Base-by-base conservation (phyloP, 2,888 invertebrate genomes). In the Shargacucullia verbasci region DNA sequence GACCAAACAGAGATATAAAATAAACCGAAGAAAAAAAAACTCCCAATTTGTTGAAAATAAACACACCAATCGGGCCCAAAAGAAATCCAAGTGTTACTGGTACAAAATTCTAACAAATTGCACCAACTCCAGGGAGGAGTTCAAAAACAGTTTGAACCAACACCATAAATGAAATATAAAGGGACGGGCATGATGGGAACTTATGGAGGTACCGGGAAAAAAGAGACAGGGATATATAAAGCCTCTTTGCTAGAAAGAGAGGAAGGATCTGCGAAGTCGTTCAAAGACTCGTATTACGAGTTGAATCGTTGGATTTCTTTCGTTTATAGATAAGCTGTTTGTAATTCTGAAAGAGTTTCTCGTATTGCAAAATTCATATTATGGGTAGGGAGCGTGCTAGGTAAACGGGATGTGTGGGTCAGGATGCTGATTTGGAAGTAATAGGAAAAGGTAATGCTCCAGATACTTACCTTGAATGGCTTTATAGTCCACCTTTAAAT, bases 121-220 rank as follows among this genome's bases (percentile, higher is more conserved):
- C 74, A 69, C 59, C 56, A 73, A 63, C 66, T 68, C 59, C 48
- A 33, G 69, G 65, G 59, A 73, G 60, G 72, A 73, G 76, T 81
- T 80, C 70, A 69, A 76, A 80, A 79, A 81, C 79, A 78, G 77
- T 81, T 81, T 76, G 66, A 57, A 75, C 72, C 69, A 52, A 73
- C 65, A 78, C 79, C 79, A 79, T 82, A 78, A 82, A 81, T 79
- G 79, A 80, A 78, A 81, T 80, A 79, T 78, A 78, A 77, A 74
- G 67, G 61, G 69, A 71, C 60, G 58, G 50, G 43, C 34, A 62
- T 71, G 65, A 74, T 75, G 71, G 61, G 65, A 68, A 75, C 74
- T 74, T 77, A 72, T 70, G 57, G 52, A 50, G 29, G 29, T 58
- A 56, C 33, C 47, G 41, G 34, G 44, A 46, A 27, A 58, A 78